phyloP scores from a whole-genome alignment of 2,888 invertebrate species.

The Eupelmus urozonus region DNA sequence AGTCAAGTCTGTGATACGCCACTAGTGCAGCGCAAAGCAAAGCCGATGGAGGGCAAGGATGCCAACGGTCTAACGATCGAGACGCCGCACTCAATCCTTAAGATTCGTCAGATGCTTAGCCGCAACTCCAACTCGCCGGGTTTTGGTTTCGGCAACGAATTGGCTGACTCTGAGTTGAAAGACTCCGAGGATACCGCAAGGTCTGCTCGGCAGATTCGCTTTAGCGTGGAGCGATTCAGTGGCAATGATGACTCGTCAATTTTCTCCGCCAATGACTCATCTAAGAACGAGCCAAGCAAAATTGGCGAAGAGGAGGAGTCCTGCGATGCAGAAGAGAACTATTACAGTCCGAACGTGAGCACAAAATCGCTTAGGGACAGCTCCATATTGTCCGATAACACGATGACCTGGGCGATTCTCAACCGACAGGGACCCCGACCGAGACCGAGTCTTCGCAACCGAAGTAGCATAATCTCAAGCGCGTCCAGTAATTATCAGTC shows the following conservation, averaged over 20 bases:
- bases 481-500: constrained; percentile 44
- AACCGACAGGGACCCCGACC: constrained; percentile 67
- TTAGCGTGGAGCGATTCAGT: constrained; percentile 66
- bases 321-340: constrained; percentile 59
- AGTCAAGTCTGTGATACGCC: constrained; percentile 67
- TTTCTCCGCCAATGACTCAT: constrained; percentile 27
- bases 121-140: constrained; percentile 67
- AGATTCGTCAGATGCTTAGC: constrained; percentile 71
- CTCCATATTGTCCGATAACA: constrained; percentile 64
- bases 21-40: constrained; percentile 68
- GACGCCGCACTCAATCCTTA: constrained; percentile 74
- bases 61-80: constrained; percentile 57
- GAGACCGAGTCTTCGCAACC: constrained; percentile 68
- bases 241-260: constrained; percentile 48
- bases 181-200: constrained; percentile 51
- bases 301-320: constrained; percentile 13
- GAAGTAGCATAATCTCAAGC: constrained; percentile 59
- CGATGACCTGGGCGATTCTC: constrained; percentile 34
- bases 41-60: constrained; percentile 46
- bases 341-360: constrained; percentile 62
- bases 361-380: constrained; percentile 63
- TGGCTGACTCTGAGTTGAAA: not conserved
- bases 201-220: constrained; percentile 71
- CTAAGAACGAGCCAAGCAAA: constrained; percentile 6
- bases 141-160: constrained; percentile 20